Evolutionary conservation across 2,888 invertebrate genomes (phyloP), one percentile per base, ranked within the genome.

Genomic region (Patella pellucida): DNA sequence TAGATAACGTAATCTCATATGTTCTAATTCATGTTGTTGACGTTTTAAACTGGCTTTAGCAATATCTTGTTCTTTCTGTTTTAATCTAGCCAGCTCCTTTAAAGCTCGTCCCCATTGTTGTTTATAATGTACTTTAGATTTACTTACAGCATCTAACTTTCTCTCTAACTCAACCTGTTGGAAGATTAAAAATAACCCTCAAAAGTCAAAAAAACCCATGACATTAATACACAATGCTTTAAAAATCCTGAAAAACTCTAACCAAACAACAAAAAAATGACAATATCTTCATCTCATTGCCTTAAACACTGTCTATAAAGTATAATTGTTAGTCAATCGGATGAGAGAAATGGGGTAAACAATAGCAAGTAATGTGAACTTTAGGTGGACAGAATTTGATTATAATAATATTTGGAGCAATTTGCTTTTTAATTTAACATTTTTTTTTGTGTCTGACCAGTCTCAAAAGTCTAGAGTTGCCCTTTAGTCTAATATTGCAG

Each of bases 91-190:
- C 62, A 91, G 82, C 78, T 92, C 91, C 77, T 91, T 90, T 68
- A 92, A 83, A 1, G 91, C 91, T 68, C 89, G 82, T 0, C 89
- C 90, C 91, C 91, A 91, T 83, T 91, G 91, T 79, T 91, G 90
- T 80, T 92, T 92, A 83, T 92, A 92, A 80, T 91, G 91, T 12
- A 89, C 83, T 83, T 91, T 91, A 4, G 91, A 90, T 79, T 91
- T 90, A 4, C 86, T 83, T 27, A 88, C 85, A 12, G 89, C 85
- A 71, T 91, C 91, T 19, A 92, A 78, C 77, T 90, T 90, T 19
- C 91, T 81, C 80, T 91, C 91, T 76, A 91, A 76, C 77, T 91
- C 91, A 72, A 88, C 88, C 91, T 90, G 78, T 15, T n/a, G 62
- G 50, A 52, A 52, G 41, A 56, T 52, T 27, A 19, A 69, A 15